These are phyloP conservation scores for Actinernus sp. DNA, from an alignment of 92 coral and sea anemone genomes.

Conservation along the genomic window DNA sequence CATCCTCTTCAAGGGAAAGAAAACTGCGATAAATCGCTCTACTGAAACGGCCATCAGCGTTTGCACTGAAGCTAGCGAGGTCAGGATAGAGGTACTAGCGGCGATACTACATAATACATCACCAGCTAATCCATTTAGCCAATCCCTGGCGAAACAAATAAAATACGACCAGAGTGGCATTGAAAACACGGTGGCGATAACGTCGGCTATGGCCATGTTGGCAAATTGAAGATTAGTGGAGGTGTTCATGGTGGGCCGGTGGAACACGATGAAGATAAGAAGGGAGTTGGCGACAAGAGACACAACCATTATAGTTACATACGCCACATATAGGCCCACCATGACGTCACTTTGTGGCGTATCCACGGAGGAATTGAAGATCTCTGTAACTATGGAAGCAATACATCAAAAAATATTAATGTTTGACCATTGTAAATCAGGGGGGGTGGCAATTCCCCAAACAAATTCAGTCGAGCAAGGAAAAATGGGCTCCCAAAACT, in stretches of 20 bases:
- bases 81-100: constrained; percentile 17
- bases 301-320: constrained; percentile 26
- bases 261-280: constrained; percentile 17
- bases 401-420: no score
- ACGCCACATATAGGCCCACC: constrained; percentile 16
- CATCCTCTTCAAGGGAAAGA: constrained; percentile 20
- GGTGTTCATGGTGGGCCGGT: not conserved
- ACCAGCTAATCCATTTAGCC: constrained; percentile 15
- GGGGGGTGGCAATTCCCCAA: no score
- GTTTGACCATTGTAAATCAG: no score
- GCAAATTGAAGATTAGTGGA: constrained; percentile 24
- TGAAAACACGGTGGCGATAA: constrained; percentile 18
- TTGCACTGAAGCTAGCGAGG: constrained; percentile 19
- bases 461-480: no score
- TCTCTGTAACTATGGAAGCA: no score
- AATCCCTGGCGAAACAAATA: constrained; percentile 19
- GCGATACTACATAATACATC: constrained; percentile 19
- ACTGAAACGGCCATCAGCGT: constrained; percentile 27
- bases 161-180: constrained; percentile 54
- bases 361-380: no score
- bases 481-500: no score
- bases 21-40: constrained; percentile 29
- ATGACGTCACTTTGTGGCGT: no score
- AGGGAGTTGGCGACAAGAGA: constrained; percentile 27
- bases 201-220: constrained; percentile 42